Evolutionary conservation across 2,113 vertebrate species (phyloP).

Genomic region (Felis catus): DNA sequence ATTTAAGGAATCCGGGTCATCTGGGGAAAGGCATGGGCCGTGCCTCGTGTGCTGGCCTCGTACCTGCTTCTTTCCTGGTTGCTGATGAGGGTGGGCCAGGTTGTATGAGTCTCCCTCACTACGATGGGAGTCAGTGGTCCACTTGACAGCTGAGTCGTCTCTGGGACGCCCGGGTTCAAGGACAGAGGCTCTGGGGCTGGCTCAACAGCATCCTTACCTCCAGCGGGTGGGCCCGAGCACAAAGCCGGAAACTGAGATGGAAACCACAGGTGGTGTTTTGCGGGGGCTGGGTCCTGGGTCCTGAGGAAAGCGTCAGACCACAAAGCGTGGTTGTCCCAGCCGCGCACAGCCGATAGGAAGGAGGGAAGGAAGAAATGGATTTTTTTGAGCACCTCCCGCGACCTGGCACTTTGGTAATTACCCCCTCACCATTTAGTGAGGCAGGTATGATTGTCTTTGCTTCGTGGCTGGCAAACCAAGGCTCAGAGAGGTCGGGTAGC

Average conservation of each 20-base stretch:
- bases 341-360: neutral
- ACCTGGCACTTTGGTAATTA: neutral
- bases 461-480: neutral
- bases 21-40: neutral
- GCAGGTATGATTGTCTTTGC: neutral
- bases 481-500: neutral
- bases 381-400: neutral
- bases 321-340: neutral
- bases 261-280: accelerated
- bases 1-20: neutral
- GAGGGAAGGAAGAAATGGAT: neutral
- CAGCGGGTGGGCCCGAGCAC: neutral
- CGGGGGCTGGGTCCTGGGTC: neutral
- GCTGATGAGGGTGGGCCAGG: neutral
- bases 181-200: neutral
- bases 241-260: neutral
- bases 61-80: neutral
- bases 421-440: no score
- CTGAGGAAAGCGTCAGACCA: neutral
- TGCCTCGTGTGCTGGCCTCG: accelerated
- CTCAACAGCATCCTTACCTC: neutral
- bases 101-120: neutral
- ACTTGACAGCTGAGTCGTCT: neutral
- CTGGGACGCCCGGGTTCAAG: neutral
- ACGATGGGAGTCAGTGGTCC: neutral